Conservation (phyloP, 1,140 invertebrate species). For the Dreissena rostriformis region DNA sequence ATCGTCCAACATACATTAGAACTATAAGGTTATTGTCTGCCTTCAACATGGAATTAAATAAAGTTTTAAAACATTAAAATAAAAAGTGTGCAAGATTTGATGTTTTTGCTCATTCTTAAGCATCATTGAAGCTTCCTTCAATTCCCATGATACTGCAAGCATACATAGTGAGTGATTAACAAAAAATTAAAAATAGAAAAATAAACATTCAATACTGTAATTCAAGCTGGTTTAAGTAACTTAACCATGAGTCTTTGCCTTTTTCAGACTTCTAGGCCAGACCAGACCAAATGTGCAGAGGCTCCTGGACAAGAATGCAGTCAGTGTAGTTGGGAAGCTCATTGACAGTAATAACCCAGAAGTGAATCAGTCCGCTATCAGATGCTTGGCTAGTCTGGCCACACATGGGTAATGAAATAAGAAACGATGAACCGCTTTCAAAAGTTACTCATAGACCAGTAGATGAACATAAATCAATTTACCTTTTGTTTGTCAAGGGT, state of each 20-base stretch:
- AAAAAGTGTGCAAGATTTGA: background rate
- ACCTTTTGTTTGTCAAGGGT: background rate
- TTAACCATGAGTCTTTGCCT: background rate
- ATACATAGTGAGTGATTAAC: too few species aligned
- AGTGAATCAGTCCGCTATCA: constrained; percentile 21
- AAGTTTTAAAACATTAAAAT: background rate
- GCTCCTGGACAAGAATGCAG: constrained; percentile 36
- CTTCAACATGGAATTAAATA: background rate
- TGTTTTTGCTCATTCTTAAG: too few species aligned
- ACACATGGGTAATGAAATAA: constrained; percentile 15
- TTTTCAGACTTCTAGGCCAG: constrained; percentile 34
- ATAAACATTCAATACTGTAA: too few species aligned
- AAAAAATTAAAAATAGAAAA: too few species aligned
- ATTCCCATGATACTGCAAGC: too few species aligned
- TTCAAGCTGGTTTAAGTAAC: too few species aligned
- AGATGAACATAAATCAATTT: background rate
- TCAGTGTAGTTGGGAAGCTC: constrained; percentile 22
- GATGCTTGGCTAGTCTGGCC: constrained; percentile 45
- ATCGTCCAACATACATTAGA: constrained; percentile 26
- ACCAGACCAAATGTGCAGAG: constrained; percentile 40
- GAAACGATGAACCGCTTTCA: background rate
- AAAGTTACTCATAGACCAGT: background rate
- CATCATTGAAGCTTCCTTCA: too few species aligned
- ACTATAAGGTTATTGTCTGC: constrained; percentile 19
- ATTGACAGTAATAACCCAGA: constrained; percentile 34